These are phyloP conservation scores for Cataglyphis hispanica DNA, from an alignment of 1,140 invertebrate species.

Conservation along the genomic window DNA sequence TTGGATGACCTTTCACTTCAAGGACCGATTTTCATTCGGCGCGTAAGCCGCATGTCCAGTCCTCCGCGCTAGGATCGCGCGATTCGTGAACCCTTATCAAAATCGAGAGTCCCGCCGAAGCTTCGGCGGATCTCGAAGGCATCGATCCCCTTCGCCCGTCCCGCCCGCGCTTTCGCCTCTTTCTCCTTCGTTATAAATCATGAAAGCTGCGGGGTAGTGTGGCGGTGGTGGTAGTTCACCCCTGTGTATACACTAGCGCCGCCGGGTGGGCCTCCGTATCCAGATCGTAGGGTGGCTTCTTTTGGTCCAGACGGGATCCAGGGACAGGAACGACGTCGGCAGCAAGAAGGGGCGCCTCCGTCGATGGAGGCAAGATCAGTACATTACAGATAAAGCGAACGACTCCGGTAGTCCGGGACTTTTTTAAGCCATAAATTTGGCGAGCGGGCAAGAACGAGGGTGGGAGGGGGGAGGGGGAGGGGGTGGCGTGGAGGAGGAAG, in stretches of 20 bases:
- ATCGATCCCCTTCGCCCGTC: slow-evolving; percentile 49
- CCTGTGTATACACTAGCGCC: slow-evolving; percentile 71
- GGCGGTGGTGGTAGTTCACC: slow-evolving; percentile 65
- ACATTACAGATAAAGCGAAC: slow-evolving; percentile 86
- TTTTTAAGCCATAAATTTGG: slow-evolving; percentile 86
- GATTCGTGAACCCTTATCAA: slow-evolving; percentile 77
- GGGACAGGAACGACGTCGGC: slow-evolving; percentile 70
- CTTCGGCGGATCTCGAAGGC: slow-evolving; percentile 61
- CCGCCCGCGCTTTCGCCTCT: slow-evolving; percentile 63
- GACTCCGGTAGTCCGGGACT: slow-evolving; percentile 83
- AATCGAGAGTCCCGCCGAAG: slow-evolving; percentile 61
- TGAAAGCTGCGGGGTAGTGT: slow-evolving; percentile 72
- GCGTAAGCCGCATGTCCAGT: slow-evolving; percentile 62
- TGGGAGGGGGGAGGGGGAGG: slow-evolving; percentile 48
- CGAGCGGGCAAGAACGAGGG: slow-evolving; percentile 48
- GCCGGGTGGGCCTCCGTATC: slow-evolving; percentile 73
- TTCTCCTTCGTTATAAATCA: slow-evolving; percentile 81
- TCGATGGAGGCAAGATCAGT: slow-evolving; percentile 85
- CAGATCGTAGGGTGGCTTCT: slow-evolving; percentile 75
- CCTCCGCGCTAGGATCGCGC: slow-evolving; percentile 57
- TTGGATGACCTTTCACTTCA: not conserved
- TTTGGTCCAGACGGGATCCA: slow-evolving; percentile 72
- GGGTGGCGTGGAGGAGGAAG: slow-evolving; percentile 18
- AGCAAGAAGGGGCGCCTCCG: slow-evolving; percentile 68
- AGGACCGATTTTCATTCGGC: not conserved